Percentiles rank a stretch among this genome's conserved stretches.
These are phyloP conservation scores for Ophion ventricosus DNA, from an alignment of 2,888 invertebrate genomes.

Conservation along the genomic window DNA sequence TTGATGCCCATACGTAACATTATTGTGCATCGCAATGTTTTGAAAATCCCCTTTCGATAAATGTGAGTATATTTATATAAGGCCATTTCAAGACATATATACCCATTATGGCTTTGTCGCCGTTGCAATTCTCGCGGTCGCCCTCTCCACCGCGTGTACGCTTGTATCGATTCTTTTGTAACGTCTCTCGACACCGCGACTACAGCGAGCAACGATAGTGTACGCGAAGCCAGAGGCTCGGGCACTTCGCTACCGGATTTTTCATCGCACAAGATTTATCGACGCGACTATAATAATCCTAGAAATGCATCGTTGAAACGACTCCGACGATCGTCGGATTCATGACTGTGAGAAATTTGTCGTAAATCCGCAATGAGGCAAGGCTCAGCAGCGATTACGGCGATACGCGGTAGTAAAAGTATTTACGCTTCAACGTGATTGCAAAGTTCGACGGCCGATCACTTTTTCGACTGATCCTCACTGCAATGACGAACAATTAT, in stretches of 20 bases:
- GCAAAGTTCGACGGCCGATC: neutral
- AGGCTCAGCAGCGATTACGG: slow-evolving; percentile 24
- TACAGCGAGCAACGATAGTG: slow-evolving; percentile 39
- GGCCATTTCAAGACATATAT: neutral
- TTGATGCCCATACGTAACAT: too few relatives aligned
- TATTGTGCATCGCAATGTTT: too few relatives aligned
- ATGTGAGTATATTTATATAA: slow-evolving; percentile 23
- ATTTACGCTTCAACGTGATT: neutral
- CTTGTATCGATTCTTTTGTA: slow-evolving; percentile 42
- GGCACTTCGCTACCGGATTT: slow-evolving; percentile 57
- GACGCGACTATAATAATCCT: slow-evolving; percentile 32
- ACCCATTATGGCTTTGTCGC: slow-evolving; percentile 23
- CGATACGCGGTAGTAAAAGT: slow-evolving; percentile 8
- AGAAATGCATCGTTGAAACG: slow-evolving; percentile 42
- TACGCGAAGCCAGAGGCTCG: slow-evolving; percentile 17
- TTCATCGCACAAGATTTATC: slow-evolving; percentile 59
- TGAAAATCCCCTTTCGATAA: too few relatives aligned
- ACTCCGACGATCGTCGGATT: slow-evolving; percentile 37
- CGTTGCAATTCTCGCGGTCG: slow-evolving; percentile 48
- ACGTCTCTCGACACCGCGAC: slow-evolving; percentile 27
- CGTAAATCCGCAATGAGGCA: slow-evolving; percentile 18
- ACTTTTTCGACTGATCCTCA: too few relatives aligned
- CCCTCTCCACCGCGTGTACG: slow-evolving; percentile 1
- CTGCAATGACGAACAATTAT: too few relatives aligned
- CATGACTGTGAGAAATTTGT: slow-evolving; percentile 57